Conservation (phyloP, 2,888 invertebrate species). For the Erpobdella octoculata region DNA sequence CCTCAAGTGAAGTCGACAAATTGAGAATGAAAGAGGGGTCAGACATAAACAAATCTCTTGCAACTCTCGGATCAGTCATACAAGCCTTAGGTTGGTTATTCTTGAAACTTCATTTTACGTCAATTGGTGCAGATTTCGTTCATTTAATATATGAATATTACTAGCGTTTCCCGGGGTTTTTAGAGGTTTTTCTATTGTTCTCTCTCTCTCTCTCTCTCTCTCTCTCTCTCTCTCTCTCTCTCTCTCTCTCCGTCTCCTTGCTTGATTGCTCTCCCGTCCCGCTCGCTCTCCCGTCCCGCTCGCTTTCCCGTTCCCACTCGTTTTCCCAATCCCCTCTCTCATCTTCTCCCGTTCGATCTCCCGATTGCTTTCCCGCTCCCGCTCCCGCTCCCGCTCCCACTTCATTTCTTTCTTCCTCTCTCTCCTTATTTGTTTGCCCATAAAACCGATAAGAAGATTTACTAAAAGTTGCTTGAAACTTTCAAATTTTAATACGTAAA, state of each 20-base stretch:
- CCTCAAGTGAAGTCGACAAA: slow-evolving; percentile 44
- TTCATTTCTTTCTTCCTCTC: background rate
- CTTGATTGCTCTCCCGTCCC: too few species aligned
- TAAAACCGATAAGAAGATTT: background rate
- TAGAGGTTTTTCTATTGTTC: too few species aligned
- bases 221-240: background rate
- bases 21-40: slow-evolving; percentile 55
- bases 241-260: background rate
- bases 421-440: background rate
- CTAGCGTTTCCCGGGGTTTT: background rate
- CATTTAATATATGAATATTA: background rate
- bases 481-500: too few species aligned
- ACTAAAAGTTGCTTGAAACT: too few species aligned
- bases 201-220: slow-evolving; percentile 1
- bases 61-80: slow-evolving; percentile 73
- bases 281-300: too few species aligned
- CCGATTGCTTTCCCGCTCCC: background rate
- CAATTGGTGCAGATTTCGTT: background rate
- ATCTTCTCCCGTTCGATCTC: background rate
- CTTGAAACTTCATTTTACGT: too few species aligned
- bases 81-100: slow-evolving; percentile 61
- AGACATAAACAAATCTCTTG: slow-evolving; percentile 72
- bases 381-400: background rate
- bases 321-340: too few species aligned
- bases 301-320: too few species aligned